phyloP scores from a whole-genome alignment of 2,113 vertebrate genomes.

The Capreolus pygargus region DNA sequence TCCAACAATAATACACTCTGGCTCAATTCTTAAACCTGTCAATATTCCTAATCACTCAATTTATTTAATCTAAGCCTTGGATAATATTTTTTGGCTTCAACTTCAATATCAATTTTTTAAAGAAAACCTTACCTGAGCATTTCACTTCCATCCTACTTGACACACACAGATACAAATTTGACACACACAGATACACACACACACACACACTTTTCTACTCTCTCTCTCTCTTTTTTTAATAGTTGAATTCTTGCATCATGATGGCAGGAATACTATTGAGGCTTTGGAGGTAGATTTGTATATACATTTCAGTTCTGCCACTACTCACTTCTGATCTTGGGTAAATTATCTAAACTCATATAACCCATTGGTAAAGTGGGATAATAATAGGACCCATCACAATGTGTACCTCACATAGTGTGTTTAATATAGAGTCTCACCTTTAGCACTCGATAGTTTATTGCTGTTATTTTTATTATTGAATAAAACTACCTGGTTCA shows the following conservation, averaged over 20 bases:
- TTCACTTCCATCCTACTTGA: not conserved
- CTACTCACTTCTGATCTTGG: not conserved
- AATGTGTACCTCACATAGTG: not conserved
- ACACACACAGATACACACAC: not conserved
- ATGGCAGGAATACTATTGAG: not conserved
- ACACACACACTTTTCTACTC: not conserved
- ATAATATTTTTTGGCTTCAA: not conserved
- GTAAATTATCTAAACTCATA: not conserved
- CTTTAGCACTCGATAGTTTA: not conserved
- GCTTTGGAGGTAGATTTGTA: not conserved
- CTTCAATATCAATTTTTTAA: not conserved
- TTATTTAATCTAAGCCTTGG: not conserved
- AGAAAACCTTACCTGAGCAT: too few relatives aligned
- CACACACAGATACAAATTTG: not conserved
- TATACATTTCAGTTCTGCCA: not conserved
- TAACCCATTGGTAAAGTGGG: not conserved
- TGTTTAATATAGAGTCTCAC: not conserved
- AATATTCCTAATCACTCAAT: too few relatives aligned
- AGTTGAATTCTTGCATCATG: not conserved
- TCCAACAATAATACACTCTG: not conserved
- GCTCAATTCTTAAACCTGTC: not conserved
- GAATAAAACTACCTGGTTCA: not conserved
- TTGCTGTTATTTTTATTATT: not conserved
- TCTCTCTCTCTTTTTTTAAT: not conserved
- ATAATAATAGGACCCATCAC: not conserved